Conservation (phyloP, 1,140 invertebrate genomes). For the Drosophila truncata region DNA sequence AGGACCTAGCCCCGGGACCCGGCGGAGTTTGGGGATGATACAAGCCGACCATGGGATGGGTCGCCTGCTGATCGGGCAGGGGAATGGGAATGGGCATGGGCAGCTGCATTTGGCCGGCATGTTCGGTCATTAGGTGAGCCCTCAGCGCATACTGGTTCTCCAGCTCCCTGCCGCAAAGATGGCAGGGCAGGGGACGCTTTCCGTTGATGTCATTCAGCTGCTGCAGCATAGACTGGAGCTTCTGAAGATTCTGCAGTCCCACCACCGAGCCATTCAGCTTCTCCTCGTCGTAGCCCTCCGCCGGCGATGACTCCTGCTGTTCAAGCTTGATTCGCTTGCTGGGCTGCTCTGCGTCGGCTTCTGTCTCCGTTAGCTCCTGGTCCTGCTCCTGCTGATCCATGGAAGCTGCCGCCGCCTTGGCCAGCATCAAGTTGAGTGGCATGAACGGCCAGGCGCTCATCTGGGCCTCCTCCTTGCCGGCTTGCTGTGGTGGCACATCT, state of each 20-base stretch:
- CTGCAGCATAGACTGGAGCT: conserved; percentile 96
- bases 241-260: conserved; percentile 89
- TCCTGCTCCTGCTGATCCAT: conserved; percentile 43
- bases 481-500: conserved; percentile 27
- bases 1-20: conserved; percentile 34
- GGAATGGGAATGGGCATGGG: conserved; percentile 51
- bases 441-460: conserved; percentile 86
- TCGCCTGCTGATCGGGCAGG: conserved; percentile 58
- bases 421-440: conserved; percentile 89
- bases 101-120: conserved; percentile 77
- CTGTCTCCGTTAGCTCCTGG: conserved; percentile 19
- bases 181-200: conserved; percentile 87
- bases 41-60: conserved; percentile 37
- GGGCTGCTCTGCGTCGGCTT: conserved; percentile 41
- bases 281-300: conserved; percentile 42
- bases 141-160: conserved; percentile 87
- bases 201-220: conserved; percentile 93
- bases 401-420: conserved; percentile 70
- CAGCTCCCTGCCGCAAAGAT: conserved; percentile 88
- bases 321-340: conserved; percentile 78
- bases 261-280: conserved; percentile 57
- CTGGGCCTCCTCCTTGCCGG: conserved; percentile 68
- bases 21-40: conserved; percentile 69
- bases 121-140: conserved; percentile 88
- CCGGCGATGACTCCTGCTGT: conserved; percentile 21